phyloP scores from a whole-genome alignment of 2,797 vertebrate species.

The Cyprinodon diabolis region DNA sequence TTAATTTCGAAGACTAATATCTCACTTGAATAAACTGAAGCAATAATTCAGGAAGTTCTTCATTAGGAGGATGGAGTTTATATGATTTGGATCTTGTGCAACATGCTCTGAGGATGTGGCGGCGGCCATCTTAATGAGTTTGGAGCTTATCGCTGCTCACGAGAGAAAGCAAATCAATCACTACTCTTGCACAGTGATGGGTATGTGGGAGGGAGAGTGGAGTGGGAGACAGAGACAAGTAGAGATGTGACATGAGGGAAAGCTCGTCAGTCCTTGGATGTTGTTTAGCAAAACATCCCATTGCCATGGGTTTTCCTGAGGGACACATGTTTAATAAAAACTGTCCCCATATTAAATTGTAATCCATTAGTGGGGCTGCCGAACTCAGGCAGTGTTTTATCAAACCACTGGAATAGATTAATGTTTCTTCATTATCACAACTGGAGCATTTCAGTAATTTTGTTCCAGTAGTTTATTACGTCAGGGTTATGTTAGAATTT shows the following conservation, averaged over 20 bases:
- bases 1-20: slow-evolving; percentile 17
- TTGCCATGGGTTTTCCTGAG: slow-evolving; percentile 75
- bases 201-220: slow-evolving; percentile 3
- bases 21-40: slow-evolving; percentile 55
- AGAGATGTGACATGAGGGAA: slow-evolving; percentile 57
- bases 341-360: slow-evolving; percentile 73
- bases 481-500: slow-evolving; percentile 48
- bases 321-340: slow-evolving; percentile 79
- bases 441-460: slow-evolving; percentile 61
- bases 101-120: slow-evolving; percentile 65
- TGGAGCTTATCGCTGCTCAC: slow-evolving; percentile 76
- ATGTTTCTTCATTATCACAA: slow-evolving; percentile 75
- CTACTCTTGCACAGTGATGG: slow-evolving; percentile 53
- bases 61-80: slow-evolving; percentile 50
- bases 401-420: slow-evolving; percentile 72
- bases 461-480: slow-evolving; percentile 32
- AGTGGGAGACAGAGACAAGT: slow-evolving; percentile 38
- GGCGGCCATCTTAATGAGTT: slow-evolving; percentile 77
- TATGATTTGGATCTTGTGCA: slow-evolving; percentile 62
- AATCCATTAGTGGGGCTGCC: slow-evolving; percentile 77
- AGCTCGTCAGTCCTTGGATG: slow-evolving; percentile 45
- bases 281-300: slow-evolving; percentile 68
- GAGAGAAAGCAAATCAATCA: slow-evolving; percentile 80
- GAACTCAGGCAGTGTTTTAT: slow-evolving; percentile 62
- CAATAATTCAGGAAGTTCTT: slow-evolving; percentile 54